A percentile compares a stretch with the other conserved stretches of the same genome.
Conservation (phyloP, 2,888 invertebrate genomes). For the Drosophila atroscutellata region DNA sequence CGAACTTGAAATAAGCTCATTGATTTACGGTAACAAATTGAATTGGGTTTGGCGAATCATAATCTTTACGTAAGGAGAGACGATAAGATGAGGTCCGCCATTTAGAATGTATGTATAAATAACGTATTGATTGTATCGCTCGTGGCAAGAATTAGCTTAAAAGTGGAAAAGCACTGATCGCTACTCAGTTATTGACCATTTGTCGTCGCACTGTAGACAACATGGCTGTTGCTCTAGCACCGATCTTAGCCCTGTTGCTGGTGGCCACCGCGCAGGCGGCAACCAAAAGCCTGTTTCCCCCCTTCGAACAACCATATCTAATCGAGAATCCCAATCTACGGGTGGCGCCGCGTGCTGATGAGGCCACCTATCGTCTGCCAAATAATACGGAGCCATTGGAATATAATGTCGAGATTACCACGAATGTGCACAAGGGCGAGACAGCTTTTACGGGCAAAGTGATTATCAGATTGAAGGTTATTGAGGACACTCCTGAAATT, state of each 20-base stretch:
- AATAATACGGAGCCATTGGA: slow-evolving; percentile 86
- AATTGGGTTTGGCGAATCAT: slow-evolving; percentile 13
- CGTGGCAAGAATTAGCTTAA: slow-evolving; percentile 43
- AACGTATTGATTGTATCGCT: slow-evolving; percentile 3
- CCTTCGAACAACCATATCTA: slow-evolving; percentile 47
- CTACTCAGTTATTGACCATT: slow-evolving; percentile 57
- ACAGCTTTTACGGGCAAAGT: slow-evolving; percentile 72
- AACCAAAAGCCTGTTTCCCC: slow-evolving; percentile 58
- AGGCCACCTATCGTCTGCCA: slow-evolving; percentile 86
- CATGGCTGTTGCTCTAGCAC: slow-evolving; percentile 56
- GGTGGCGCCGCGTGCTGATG: slow-evolving; percentile 41
- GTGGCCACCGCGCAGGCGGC: slow-evolving; percentile 51
- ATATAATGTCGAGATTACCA: slow-evolving; percentile 85
- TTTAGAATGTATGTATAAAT: background rate
- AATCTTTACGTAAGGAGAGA: slow-evolving; percentile 51
- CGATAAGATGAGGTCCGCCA: slow-evolving; percentile 40
- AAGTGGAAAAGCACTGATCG: slow-evolving; percentile 33
- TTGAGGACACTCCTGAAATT: slow-evolving; percentile 53
- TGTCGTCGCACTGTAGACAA: slow-evolving; percentile 53
- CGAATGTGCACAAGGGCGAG: slow-evolving; percentile 74
- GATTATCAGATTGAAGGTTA: slow-evolving; percentile 63
- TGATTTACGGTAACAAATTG: slow-evolving; percentile 33
- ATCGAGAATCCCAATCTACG: slow-evolving; percentile 60
- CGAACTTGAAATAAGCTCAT: slow-evolving; percentile 13
- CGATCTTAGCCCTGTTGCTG: slow-evolving; percentile 50